Base-by-base conservation (phyloP, 2,888 invertebrate genomes). In the Agrotis ipsilon region DNA sequence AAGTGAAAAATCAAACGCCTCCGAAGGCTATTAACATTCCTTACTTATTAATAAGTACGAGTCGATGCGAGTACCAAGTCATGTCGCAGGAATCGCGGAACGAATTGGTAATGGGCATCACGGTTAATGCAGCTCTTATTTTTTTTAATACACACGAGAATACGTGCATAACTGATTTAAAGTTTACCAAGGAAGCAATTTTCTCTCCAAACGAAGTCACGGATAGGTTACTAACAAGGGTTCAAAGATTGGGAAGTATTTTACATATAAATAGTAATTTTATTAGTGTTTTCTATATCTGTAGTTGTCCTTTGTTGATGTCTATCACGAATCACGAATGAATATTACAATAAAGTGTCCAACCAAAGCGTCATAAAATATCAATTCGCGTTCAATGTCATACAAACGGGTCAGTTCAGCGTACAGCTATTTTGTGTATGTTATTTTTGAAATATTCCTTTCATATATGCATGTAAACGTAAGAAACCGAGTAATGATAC, bases 21-120 rank as follows among this genome's bases (percentile, higher is more conserved):
- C 81, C 78, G 86, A 87, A 86, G 87, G 90, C 87, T 88, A 89
- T 90, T 90, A 89, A 92, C 90, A 92, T 93, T 92, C 91, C 85
- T 89, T 84, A 86, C 88, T 88, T 88, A 90, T 92, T 90, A 89
- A 89, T 89, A 91, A 89, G 86, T 89, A 87, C 82, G 76, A 72
- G 82, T 82, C 78, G 78, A 75, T 70, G 77, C 69, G 59, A 80
- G 81, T 81, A 86, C 85, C 86, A 86, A 88, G 84, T 88, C 87
- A 88, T 90, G 82, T 81, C 82, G 80, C 74, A 85, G 84, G 88
- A 89, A 89, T 89, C 83, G 86, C 88, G 89, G 88, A 90, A 89
- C 86, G 71, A 88, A 89, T 89, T 80, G 72, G 70, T 84, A 88
- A 86, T 80, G 71, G 71, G 70, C 72, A 81, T 80, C 72, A 77